Percentiles rank a stretch among this genome's conserved stretches.
These are phyloP conservation scores for Cavia aperea DNA, from an alignment of 2,113 vertebrate genomes.

Conservation along the genomic window DNA sequence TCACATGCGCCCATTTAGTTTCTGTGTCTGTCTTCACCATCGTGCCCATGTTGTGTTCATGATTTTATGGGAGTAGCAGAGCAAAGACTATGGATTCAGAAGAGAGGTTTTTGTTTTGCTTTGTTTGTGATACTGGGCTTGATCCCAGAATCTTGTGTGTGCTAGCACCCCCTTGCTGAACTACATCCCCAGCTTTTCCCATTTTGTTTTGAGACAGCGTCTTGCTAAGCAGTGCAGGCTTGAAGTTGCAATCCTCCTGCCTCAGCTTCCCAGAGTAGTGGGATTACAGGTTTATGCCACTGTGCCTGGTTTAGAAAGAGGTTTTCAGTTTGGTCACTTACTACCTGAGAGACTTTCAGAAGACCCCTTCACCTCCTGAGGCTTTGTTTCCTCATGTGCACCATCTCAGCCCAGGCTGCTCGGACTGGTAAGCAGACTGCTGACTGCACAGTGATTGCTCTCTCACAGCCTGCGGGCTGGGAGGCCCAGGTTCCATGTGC, in stretches of 20 bases:
- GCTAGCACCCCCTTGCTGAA: neutral
- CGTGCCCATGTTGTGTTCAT: neutral
- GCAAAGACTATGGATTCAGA: neutral
- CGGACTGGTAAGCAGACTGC: neutral
- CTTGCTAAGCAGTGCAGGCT: neutral
- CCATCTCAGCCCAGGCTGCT: neutral
- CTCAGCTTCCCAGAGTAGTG: neutral
- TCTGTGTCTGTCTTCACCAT: neutral
- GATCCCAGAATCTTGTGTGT: neutral
- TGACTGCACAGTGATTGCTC: neutral
- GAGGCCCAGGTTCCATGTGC: neutral
- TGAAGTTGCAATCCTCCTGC: neutral
- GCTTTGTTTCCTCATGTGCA: neutral
- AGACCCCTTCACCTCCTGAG: neutral
- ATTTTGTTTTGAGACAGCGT: neutral
- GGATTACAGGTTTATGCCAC: neutral
- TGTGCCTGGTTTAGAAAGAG: neutral
- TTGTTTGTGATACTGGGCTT: neutral
- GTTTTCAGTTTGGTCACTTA: slow-evolving; percentile 5
- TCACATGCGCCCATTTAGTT: neutral
- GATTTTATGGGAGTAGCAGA: neutral
- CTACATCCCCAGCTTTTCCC: neutral
- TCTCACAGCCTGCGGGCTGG: neutral
- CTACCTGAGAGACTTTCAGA: neutral
- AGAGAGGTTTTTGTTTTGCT: neutral